Conservation (phyloP, 2,797 vertebrate species). For the Oryzias sinensis region DNA sequence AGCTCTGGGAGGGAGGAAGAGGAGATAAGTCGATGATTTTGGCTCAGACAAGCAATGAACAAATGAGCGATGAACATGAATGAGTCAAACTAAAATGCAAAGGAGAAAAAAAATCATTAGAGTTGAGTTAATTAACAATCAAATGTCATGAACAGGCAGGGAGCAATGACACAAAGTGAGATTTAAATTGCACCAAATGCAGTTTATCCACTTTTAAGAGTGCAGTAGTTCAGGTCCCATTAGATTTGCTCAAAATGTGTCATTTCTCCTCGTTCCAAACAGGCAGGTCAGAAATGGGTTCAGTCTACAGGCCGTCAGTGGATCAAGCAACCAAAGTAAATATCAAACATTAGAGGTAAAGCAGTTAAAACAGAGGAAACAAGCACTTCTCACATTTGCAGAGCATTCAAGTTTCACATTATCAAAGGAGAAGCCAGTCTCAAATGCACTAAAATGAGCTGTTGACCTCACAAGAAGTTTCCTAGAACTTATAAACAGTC, state of each 20-base stretch:
- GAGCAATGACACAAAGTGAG: conserved; percentile 70
- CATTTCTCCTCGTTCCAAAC: conserved; percentile 58
- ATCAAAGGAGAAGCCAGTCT: conserved; percentile 36
- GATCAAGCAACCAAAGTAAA: conserved; percentile 48
- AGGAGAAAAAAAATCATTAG: conserved; percentile 33
- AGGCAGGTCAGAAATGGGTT: conserved; percentile 35
- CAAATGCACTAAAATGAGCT: conserved; percentile 34
- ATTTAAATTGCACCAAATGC: background rate
- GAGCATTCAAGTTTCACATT: conserved; percentile 35
- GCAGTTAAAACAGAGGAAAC: conserved; percentile 52
- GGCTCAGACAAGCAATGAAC: conserved; percentile 78
- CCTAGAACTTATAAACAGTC: no score
- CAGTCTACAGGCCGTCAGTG: conserved; percentile 23
- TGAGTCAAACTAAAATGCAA: conserved; percentile 51
- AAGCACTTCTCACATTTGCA: conserved; percentile 47
- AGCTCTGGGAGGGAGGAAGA: conserved; percentile 95
- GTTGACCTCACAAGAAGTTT: no score
- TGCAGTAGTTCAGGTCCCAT: background rate
- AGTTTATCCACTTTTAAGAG: background rate
- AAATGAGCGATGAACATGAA: conserved; percentile 69
- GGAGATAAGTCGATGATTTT: conserved; percentile 79
- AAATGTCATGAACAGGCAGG: conserved; percentile 56
- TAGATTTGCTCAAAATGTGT: conserved; percentile 55
- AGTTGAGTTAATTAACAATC: conserved; percentile 69
- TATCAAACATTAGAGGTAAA: conserved; percentile 45